These are phyloP conservation scores for Numenius phaeopus DNA, from an alignment of 2,797 vertebrate species.

Conservation along the genomic window DNA sequence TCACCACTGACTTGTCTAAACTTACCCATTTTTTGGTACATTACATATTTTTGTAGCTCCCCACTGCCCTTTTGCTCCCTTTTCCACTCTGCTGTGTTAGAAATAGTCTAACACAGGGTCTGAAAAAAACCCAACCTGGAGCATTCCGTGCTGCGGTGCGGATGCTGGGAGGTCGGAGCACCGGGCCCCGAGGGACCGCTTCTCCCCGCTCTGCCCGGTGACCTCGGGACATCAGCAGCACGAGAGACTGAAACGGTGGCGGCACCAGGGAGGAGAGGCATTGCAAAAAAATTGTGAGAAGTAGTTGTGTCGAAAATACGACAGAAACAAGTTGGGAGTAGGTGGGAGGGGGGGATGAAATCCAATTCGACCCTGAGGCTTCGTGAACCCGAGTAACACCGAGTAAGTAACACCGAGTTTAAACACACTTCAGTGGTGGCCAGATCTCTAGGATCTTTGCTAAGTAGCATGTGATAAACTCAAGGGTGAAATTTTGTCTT, in stretches of 20 bases:
- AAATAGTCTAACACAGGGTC: neutral
- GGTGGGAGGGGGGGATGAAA: neutral
- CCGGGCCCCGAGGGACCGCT: neutral
- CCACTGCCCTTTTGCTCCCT: slow-evolving; percentile 47
- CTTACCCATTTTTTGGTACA: slow-evolving; percentile 61
- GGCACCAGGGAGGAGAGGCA: neutral
- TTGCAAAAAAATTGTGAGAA: neutral
- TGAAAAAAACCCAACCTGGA: neutral
- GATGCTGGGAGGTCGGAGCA: neutral
- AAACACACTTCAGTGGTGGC: slow-evolving; percentile 51
- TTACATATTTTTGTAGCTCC: slow-evolving; percentile 66
- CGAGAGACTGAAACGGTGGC: neutral
- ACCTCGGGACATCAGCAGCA: neutral
- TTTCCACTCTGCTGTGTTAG: neutral
- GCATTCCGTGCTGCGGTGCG: neutral
- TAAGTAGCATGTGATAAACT: slow-evolving; percentile 67
- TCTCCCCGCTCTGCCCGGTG: neutral
- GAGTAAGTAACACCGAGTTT: neutral
- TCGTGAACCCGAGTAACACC: neutral
- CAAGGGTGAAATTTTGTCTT: slow-evolving; percentile 64
- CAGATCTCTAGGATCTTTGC: slow-evolving; percentile 63
- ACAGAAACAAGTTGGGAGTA: neutral
- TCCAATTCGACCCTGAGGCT: neutral
- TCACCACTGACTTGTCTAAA: slow-evolving; percentile 37
- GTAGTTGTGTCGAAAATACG: neutral